phyloP scores from a whole-genome alignment of 2,888 invertebrate genomes.

The Dryadula phaetusa region DNA sequence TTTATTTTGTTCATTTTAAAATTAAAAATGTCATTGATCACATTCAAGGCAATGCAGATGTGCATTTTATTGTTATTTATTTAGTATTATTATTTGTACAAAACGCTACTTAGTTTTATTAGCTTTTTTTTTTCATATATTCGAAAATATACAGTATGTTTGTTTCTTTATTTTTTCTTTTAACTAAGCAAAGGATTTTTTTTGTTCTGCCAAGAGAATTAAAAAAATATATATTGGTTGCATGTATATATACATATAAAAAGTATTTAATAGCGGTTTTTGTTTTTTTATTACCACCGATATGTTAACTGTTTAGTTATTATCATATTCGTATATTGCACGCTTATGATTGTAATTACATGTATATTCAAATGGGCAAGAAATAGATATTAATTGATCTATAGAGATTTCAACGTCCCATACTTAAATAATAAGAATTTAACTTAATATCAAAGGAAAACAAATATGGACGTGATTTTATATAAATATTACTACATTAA shows the following conservation, averaged over 20 bases:
- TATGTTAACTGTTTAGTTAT: conserved; percentile 11
- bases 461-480: too few species aligned
- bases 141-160: not conserved
- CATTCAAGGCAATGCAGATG: not conserved
- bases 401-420: too few species aligned
- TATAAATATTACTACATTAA: too few species aligned
- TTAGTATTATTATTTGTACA: conserved; percentile 3
- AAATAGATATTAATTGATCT: too few species aligned
- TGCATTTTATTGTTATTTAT: conserved; percentile 26
- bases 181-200: not conserved
- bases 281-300: conserved; percentile 16
- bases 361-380: too few species aligned
- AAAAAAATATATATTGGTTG: not conserved
- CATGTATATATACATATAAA: too few species aligned
- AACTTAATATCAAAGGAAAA: too few species aligned
- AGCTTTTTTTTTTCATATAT: conserved; percentile 1
- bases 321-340: conserved; percentile 1
- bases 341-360: not conserved
- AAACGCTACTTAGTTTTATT: conserved; percentile 7
- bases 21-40: conserved; percentile 4
- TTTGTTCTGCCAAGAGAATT: not conserved
- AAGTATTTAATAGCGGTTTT: conserved; percentile 6
- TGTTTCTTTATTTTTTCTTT: conserved; percentile 17
- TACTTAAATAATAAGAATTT: too few species aligned
- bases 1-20: not conserved